Percentiles rank a stretch among this genome's conserved stretches.
These are phyloP conservation scores for Drosophila tripunctata DNA, from an alignment of 2,888 invertebrate genomes.

Conservation along the genomic window DNA sequence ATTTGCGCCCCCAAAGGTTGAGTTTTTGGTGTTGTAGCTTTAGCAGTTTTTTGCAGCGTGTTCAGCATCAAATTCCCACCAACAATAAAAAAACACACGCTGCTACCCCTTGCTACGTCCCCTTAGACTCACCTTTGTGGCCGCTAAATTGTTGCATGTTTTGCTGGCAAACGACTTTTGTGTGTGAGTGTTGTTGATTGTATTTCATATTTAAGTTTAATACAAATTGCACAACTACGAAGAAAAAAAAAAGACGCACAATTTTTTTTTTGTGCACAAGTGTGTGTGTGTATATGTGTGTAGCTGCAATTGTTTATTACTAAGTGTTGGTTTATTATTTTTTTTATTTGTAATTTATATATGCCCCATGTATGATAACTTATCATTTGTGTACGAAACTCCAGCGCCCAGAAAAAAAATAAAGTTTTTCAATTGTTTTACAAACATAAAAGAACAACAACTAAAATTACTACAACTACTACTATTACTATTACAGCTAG, in stretches of 20 bases:
- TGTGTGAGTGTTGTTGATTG: conserved; percentile 24
- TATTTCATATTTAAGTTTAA: conserved; percentile 36
- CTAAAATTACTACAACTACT: conserved; percentile 7
- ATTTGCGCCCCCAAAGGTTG: conserved; percentile 69
- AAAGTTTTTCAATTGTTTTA: conserved; percentile 80
- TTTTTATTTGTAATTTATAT: conserved; percentile 48
- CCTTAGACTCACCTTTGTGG: conserved; percentile 58
- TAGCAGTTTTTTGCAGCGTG: neutral
- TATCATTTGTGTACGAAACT: conserved; percentile 54
- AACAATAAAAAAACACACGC: conserved; percentile 24
- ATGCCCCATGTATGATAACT: conserved; percentile 73
- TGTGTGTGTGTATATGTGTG: conserved; percentile 10
- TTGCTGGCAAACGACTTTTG: conserved; percentile 69
- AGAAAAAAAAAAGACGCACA: conserved; percentile 29
- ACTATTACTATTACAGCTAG: neutral
- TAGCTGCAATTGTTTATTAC: conserved; percentile 44
- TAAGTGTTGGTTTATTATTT: conserved; percentile 71
- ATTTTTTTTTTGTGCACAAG: conserved; percentile 6
- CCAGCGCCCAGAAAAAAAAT: conserved; percentile 57
- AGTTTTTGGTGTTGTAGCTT: conserved; percentile 1
- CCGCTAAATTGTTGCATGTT: conserved; percentile 57
- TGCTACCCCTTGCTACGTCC: conserved; percentile 1
- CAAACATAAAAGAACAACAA: conserved; percentile 47
- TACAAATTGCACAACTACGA: conserved; percentile 38
- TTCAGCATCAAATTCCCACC: conserved; percentile 53